Evolutionary conservation across 2,888 invertebrate species (phyloP).

Genomic region (Sphecodes monilicornis): DNA sequence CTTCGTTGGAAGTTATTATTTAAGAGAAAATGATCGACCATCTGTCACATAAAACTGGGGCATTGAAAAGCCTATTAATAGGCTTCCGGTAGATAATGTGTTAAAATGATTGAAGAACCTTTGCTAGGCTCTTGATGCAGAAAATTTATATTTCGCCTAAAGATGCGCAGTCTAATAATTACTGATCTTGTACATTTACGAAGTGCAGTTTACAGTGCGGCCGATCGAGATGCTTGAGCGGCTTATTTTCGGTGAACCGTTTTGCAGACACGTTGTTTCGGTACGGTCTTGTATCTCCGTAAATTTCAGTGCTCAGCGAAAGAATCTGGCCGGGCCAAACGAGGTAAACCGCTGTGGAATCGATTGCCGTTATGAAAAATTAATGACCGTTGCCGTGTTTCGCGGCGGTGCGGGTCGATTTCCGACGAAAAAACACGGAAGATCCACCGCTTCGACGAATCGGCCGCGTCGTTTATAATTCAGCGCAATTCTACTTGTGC

Average conservation of each 20-base stretch:
- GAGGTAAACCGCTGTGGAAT: conserved; percentile 68
- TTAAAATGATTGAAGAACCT: too few relatives aligned
- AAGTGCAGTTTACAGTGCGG: background rate
- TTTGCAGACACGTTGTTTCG: background rate
- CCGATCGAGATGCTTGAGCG: background rate
- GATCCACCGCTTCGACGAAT: conserved; percentile 55
- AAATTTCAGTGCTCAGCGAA: conserved; percentile 51
- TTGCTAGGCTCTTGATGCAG: too few relatives aligned
- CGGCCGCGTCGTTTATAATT: conserved; percentile 58
- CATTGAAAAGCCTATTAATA: too few relatives aligned
- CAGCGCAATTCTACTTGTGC: conserved; percentile 42
- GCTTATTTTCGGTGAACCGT: background rate
- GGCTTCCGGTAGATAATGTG: too few relatives aligned
- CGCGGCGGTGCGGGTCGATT: conserved; percentile 71
- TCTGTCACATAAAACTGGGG: too few relatives aligned
- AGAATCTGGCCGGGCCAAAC: conserved; percentile 64
- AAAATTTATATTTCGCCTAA: too few relatives aligned
- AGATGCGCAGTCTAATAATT: background rate
- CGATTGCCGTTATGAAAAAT: conserved; percentile 75
- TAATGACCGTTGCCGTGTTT: conserved; percentile 70
- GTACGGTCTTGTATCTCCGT: conserved; percentile 19
- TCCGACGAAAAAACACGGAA: conserved; percentile 60
- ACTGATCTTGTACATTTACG: too few relatives aligned
- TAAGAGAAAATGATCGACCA: too few relatives aligned
- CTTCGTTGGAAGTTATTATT: too few relatives aligned